Conservation (phyloP, 1,140 invertebrate species). For the Drosophila setifemur region DNA sequence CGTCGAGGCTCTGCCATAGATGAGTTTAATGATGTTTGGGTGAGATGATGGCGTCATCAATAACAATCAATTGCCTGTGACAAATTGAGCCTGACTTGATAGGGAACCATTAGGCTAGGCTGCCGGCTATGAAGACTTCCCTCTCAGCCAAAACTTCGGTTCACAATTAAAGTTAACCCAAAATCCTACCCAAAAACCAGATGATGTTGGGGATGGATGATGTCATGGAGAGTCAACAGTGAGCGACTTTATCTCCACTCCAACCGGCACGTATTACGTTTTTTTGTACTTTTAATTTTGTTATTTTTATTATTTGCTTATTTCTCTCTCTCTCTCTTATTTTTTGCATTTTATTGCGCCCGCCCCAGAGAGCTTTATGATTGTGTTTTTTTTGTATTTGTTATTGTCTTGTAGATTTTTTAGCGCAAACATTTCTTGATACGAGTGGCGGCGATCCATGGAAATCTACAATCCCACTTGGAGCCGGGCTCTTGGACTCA, state of each 20-base stretch:
- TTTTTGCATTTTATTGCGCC: slow-evolving; percentile 56
- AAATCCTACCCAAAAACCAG: slow-evolving; percentile 31
- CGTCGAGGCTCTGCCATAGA: slow-evolving; percentile 18
- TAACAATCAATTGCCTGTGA: slow-evolving; percentile 77
- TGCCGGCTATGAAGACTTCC: slow-evolving; percentile 8
- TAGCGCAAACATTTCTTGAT: slow-evolving; percentile 66
- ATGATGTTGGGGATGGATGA: slow-evolving; percentile 67
- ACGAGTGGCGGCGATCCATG: slow-evolving; percentile 17
- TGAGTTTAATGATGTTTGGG: slow-evolving; percentile 15
- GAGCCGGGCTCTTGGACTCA: slow-evolving; percentile 22
- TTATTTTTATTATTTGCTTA: slow-evolving; percentile 51
- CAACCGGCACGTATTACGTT: slow-evolving; percentile 37
- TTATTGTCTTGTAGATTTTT: slow-evolving; percentile 59
- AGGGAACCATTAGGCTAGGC: slow-evolving; percentile 6
- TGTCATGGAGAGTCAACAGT: slow-evolving; percentile 60
- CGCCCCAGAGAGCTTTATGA: slow-evolving; percentile 48
- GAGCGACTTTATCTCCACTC: slow-evolving; percentile 68
- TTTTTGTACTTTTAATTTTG: slow-evolving; percentile 52
- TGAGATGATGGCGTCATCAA: slow-evolving; percentile 58
- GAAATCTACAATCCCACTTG: slow-evolving; percentile 38
- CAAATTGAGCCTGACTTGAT: slow-evolving; percentile 52
- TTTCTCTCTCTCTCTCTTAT: slow-evolving; percentile 26
- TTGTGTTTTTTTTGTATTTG: slow-evolving; percentile 43
- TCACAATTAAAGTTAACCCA: slow-evolving; percentile 28
- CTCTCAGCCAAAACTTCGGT: slow-evolving; percentile 12